Conservation (phyloP, 2,113 vertebrate species). For the Plectropomus leopardus region DNA sequence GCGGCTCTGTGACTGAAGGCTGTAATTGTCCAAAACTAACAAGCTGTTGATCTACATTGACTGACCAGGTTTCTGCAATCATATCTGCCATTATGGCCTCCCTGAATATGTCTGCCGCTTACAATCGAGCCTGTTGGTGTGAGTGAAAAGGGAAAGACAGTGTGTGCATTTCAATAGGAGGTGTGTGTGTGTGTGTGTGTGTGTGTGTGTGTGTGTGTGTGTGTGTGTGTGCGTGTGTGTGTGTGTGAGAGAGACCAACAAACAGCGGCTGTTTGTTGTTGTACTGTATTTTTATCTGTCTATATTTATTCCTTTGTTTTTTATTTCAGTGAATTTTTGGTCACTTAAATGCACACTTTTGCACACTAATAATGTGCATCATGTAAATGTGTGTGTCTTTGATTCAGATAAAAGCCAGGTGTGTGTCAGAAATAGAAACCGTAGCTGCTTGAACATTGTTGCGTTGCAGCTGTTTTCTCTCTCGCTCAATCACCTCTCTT, state of each 20-base stretch:
- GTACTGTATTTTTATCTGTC: background rate
- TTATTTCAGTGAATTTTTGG: background rate
- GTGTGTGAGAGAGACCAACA: no score
- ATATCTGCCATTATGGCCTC: slow-evolving; percentile 48
- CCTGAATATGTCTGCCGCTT: slow-evolving; percentile 35
- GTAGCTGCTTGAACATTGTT: slow-evolving; percentile 46
- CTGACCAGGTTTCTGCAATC: slow-evolving; percentile 56
- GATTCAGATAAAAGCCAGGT: slow-evolving; percentile 66
- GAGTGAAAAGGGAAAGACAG: background rate
- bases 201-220: slow-evolving; percentile 9
- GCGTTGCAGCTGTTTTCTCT: slow-evolving; percentile 54
- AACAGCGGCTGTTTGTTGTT: background rate
- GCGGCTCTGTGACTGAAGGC: slow-evolving; percentile 25
- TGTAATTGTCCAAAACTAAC: slow-evolving; percentile 57
- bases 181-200: slow-evolving; percentile 7
- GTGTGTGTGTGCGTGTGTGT: background rate
- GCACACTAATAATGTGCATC: background rate
- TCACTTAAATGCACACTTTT: background rate
- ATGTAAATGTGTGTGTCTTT: slow-evolving; percentile 30
- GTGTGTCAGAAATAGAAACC: slow-evolving; percentile 66
- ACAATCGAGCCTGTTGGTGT: slow-evolving; percentile 30
- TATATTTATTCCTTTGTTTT: slow-evolving; percentile 1
- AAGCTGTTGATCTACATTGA: slow-evolving; percentile 63
- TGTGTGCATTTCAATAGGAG: slow-evolving; percentile 19
- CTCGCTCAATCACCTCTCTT: background rate